These are phyloP conservation scores for Alouatta palliata DNA, from an alignment of 2,113 vertebrate species.

Conservation along the genomic window DNA sequence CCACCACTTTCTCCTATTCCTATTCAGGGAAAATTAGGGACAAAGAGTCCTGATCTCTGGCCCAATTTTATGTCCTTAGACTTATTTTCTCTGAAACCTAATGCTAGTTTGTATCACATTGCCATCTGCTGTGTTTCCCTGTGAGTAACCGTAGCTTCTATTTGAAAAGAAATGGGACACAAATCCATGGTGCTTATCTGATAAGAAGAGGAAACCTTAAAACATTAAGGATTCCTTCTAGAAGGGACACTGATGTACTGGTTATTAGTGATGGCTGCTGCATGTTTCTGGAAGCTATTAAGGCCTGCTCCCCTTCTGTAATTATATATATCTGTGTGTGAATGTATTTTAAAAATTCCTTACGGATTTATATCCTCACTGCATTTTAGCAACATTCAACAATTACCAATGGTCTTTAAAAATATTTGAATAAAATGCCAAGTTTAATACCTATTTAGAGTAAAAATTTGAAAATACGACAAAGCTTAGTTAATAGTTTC, in stretches of 20 bases:
- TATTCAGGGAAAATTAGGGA: neutral
- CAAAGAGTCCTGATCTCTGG: too few relatives aligned
- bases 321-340: accelerated
- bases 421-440: constrained; percentile 71
- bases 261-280: accelerated
- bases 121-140: neutral
- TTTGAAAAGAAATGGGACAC: neutral
- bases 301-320: neutral
- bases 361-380: neutral
- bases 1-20: accelerated
- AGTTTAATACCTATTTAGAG: neutral
- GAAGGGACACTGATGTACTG: neutral
- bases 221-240: too few relatives aligned
- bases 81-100: neutral
- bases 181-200: too few relatives aligned
- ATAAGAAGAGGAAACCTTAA: accelerated
- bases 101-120: neutral
- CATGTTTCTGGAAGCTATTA: accelerated
- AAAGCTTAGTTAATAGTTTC: constrained; percentile 44
- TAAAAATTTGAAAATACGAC: neutral
- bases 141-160: neutral
- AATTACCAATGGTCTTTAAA: neutral
- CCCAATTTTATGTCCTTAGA: accelerated
- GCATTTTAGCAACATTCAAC: neutral
- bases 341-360: neutral